Conservation (phyloP, 2,113 vertebrate species). For the Zeus faber region DNA sequence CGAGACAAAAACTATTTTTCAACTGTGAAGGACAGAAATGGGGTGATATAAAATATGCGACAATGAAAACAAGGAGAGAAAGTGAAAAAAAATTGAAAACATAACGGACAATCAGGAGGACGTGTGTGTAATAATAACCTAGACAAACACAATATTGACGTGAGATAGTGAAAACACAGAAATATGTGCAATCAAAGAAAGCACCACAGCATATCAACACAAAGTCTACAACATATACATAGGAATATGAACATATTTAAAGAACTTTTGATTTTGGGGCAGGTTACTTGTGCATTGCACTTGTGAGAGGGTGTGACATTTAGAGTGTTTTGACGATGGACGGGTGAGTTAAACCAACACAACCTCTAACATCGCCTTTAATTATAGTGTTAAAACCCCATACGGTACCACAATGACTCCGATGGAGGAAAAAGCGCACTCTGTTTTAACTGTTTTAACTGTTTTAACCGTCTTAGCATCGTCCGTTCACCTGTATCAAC, state of each 20-base stretch:
- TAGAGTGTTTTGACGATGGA: background rate
- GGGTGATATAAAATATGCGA: slow-evolving; percentile 14
- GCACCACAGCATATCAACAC: no score
- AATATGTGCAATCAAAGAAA: no score
- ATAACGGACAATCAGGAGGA: no score
- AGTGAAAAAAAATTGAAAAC: slow-evolving; percentile 12
- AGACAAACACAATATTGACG: background rate
- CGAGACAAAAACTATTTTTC: slow-evolving; percentile 16
- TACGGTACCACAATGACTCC: no score
- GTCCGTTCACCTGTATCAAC: slow-evolving; percentile 23
- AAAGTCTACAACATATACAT: background rate
- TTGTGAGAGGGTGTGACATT: no score
- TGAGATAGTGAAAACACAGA: no score
- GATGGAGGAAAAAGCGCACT: no score
- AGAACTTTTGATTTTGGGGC: background rate
- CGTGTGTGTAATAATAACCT: no score
- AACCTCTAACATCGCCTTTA: no score
- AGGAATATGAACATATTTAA: background rate
- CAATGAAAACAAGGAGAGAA: background rate
- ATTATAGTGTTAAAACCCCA: background rate
- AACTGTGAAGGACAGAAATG: slow-evolving; percentile 21
- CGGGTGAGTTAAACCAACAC: background rate
- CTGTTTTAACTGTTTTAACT: no score
- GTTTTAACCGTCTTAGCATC: no score
- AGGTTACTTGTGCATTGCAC: no score